Evolutionary conservation across 2,888 invertebrate species (phyloP).

Genomic region (Xylocampa areola): DNA sequence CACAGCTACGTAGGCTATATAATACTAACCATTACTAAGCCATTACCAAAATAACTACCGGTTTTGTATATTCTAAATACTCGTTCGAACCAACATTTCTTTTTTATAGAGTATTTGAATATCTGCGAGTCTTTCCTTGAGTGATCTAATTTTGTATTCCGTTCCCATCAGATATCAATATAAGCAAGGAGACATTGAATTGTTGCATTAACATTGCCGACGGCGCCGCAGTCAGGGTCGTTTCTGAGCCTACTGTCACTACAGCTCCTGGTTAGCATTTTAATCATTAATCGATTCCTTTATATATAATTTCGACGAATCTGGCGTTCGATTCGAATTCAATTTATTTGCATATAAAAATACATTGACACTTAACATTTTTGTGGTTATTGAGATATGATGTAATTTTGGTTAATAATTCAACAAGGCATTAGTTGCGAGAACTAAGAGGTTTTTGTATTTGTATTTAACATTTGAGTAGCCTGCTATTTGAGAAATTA

Average conservation of each 20-base stretch:
- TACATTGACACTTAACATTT: too few relatives aligned
- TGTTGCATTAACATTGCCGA: conserved; percentile 66
- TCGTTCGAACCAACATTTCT: conserved; percentile 19
- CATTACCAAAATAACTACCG: too few relatives aligned
- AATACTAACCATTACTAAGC: too few relatives aligned
- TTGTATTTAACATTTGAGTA: too few relatives aligned
- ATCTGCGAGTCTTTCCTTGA: conserved; percentile 42
- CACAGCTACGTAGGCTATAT: too few relatives aligned
- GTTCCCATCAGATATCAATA: conserved; percentile 56
- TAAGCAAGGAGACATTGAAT: conserved; percentile 71
- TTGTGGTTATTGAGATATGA: too few relatives aligned
- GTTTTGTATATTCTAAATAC: conserved; percentile 18
- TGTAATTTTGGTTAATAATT: too few relatives aligned
- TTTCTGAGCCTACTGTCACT: conserved; percentile 22
- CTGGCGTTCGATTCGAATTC: too few relatives aligned
- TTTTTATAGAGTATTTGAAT: conserved; percentile 30
- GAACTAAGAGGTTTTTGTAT: too few relatives aligned
- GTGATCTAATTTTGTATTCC: conserved; percentile 65
- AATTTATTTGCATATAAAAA: too few relatives aligned
- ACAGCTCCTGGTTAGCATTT: conserved; percentile 50
- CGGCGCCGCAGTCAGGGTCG: conserved; percentile 62
- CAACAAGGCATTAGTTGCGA: too few relatives aligned
- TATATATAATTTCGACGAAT: not conserved
- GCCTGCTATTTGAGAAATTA: too few relatives aligned
- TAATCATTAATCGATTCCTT: conserved; percentile 24